Conservation (phyloP, 2,113 vertebrate genomes). For the Mormoops blainvillei region DNA sequence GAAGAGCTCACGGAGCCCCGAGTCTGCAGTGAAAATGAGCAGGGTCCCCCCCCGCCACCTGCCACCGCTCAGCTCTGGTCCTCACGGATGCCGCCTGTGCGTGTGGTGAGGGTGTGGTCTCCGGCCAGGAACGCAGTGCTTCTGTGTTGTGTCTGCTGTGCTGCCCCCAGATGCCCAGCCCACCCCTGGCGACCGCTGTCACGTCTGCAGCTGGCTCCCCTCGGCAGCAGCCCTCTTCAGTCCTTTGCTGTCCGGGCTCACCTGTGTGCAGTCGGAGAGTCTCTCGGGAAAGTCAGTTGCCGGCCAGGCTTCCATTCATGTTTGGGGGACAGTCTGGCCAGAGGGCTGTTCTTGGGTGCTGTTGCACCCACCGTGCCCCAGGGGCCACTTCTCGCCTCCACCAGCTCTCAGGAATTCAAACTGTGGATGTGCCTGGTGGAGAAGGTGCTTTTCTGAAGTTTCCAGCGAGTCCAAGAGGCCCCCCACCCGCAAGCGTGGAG, state of each 20-base stretch:
- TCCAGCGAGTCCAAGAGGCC: neutral
- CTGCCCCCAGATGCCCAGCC: neutral
- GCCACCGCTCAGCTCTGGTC: neutral
- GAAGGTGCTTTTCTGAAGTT: no score
- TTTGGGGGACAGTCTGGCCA: neutral
- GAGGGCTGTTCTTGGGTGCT: neutral
- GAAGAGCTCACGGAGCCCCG: neutral
- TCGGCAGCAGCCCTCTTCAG: accelerated
- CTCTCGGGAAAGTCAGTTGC: neutral
- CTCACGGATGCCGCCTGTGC: neutral
- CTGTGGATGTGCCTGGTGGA: neutral
- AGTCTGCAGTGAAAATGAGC: no score
- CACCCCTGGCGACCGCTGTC: neutral
- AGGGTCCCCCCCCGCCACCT: neutral
- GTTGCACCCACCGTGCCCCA: neutral
- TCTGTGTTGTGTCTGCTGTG: neutral
- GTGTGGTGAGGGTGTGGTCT: neutral
- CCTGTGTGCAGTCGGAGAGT: neutral
- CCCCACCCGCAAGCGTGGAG: no score
- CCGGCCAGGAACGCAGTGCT: neutral
- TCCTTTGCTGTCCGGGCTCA: neutral
- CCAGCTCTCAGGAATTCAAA: neutral
- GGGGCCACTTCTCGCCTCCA: accelerated
- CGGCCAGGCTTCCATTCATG: neutral
- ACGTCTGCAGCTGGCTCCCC: neutral